Evolutionary conservation across 2,113 vertebrate genomes (phyloP).

Genomic region (Piprites chloris): DNA sequence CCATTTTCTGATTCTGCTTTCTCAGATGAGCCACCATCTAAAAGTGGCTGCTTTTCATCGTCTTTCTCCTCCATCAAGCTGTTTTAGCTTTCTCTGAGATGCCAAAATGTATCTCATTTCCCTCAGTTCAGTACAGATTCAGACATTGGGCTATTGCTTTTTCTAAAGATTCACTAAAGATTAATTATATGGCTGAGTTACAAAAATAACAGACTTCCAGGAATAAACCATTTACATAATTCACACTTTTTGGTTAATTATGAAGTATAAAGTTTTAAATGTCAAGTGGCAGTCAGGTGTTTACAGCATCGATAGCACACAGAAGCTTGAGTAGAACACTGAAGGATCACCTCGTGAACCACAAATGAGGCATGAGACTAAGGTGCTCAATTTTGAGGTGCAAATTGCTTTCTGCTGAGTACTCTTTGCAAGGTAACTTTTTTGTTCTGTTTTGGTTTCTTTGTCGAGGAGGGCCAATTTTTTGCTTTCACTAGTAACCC

Average conservation of each 20-base stretch:
- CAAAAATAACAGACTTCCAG: background rate
- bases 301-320: background rate
- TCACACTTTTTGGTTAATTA: background rate
- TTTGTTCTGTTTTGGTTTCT: too few relatives aligned
- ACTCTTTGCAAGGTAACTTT: background rate
- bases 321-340: background rate
- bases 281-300: background rate
- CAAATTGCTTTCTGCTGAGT: background rate
- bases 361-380: background rate
- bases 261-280: background rate
- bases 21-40: constrained; percentile 13
- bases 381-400: background rate
- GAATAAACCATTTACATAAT: background rate
- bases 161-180: background rate
- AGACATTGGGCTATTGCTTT: background rate
- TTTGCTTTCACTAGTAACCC: background rate
- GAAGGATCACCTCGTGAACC: background rate
- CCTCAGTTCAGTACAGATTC: background rate
- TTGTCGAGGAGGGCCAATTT: background rate
- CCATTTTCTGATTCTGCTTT: constrained; percentile 2
- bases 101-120: background rate
- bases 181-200: background rate
- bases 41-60: background rate
- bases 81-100: background rate
- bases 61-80: background rate